phyloP scores from a whole-genome alignment of 1,140 invertebrate species.

The Drosophila triauraria region DNA sequence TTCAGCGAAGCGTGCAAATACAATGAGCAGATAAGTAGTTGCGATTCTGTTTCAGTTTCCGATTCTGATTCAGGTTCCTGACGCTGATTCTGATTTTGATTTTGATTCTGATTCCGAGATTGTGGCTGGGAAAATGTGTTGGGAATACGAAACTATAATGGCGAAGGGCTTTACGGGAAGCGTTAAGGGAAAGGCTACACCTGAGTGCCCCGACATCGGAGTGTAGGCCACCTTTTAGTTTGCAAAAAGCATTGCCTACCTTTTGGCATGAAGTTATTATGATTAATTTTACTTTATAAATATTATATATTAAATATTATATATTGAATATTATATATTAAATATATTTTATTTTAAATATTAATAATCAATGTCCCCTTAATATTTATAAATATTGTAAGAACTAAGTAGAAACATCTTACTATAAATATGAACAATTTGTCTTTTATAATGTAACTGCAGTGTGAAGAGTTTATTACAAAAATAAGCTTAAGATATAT shows the following conservation, averaged over 20 bases:
- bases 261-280: neutral
- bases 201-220: neutral
- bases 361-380: no score
- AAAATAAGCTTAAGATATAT: no score
- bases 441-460: no score
- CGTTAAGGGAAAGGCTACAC: neutral
- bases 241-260: no score
- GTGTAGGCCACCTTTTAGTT: no score
- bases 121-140: neutral
- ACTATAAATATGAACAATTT: no score
- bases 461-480: no score
- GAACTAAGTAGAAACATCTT: no score
- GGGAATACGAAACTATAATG: constrained; percentile 4
- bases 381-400: no score
- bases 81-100: neutral
- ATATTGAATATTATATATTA: no score
- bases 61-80: constrained; percentile 4
- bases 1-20: constrained; percentile 44
- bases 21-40: constrained; percentile 45
- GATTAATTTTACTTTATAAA: neutral
- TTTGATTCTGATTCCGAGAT: neutral
- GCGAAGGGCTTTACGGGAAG: neutral
- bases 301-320: no score
- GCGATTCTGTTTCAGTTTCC: constrained; percentile 14
- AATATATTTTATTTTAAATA: no score